Evolutionary conservation across 2,888 invertebrate species (phyloP), one percentile per base, ranked within the genome.

Genomic region (Trilocha varians): DNA sequence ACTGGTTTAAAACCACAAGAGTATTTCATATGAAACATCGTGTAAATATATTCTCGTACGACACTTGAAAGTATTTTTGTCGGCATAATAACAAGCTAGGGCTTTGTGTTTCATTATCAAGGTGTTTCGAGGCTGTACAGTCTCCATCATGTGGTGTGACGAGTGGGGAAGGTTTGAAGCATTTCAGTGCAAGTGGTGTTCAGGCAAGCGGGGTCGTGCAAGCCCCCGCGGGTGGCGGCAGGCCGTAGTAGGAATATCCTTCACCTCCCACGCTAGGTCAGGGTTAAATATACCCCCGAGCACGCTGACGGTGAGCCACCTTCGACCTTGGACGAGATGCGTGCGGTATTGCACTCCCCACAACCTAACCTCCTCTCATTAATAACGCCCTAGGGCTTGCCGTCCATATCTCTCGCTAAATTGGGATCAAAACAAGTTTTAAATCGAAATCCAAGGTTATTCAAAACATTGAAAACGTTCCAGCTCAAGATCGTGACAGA

Each of bases 221-320:
- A 57, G 59, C 63, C 66, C 69, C 65, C 58, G 59, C 60, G 67
- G 65, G 59, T 58, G 70, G 66, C 57, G 68, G 68, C 70, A 60
- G 70, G 69, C 64, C 71, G 78, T 76, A 77, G 79, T 79, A 82
- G 82, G 73, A 80, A 78, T 76, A 83, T 82, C 82, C 80, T 83
- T 80, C 83, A 78, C 79, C 84, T 64, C 71, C 73, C 72, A 62
- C 68, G 77, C 79, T 80, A 78, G 85, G 85, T 84, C 85, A 84
- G 84, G 84, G 85, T 83, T 82, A 85, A 80, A 74, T 58, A 77
- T 73, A 63, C 82, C 82, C 84, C 80, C 78, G 74, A 66, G 76
- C 73, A 55, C 69, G 69, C 69, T 69, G 73, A 73, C 78, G 73
- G 70, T 65, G 70, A 76, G 70, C 78, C 70, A 73, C 75, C 82